phyloP scores from a whole-genome alignment of 2,888 invertebrate genomes.

The Rapana venosa region DNA sequence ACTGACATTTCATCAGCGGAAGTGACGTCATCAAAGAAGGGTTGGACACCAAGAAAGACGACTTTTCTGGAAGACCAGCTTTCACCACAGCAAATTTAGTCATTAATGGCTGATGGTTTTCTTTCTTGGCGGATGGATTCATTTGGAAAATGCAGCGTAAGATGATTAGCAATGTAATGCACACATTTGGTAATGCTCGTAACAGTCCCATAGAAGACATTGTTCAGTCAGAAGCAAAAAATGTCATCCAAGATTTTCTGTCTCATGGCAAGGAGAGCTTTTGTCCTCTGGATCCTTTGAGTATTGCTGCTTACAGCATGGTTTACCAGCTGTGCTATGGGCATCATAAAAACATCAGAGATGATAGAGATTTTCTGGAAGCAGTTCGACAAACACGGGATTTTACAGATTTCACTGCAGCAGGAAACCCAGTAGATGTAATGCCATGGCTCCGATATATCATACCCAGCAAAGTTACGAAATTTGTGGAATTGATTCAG shows the following conservation, averaged over 20 bases:
- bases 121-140: slow-evolving; percentile 43
- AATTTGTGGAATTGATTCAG: slow-evolving; percentile 34
- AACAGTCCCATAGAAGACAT: slow-evolving; percentile 47
- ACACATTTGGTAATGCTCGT: slow-evolving; percentile 47
- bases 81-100: slow-evolving; percentile 47
- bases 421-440: slow-evolving; percentile 57
- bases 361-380: slow-evolving; percentile 41
- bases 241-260: slow-evolving; percentile 34
- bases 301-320: slow-evolving; percentile 44
- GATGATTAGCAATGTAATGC: slow-evolving; percentile 52
- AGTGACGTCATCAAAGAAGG: slow-evolving; percentile 47
- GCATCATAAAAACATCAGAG: slow-evolving; percentile 39
- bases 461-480: slow-evolving; percentile 45
- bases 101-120: slow-evolving; percentile 37
- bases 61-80: slow-evolving; percentile 52
- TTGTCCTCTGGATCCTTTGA: slow-evolving; percentile 37
- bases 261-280: slow-evolving; percentile 20
- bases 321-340: slow-evolving; percentile 56
- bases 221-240: slow-evolving; percentile 42
- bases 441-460: slow-evolving; percentile 58
- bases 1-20: slow-evolving; percentile 38
- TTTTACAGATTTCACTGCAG: slow-evolving; percentile 47
- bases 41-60: slow-evolving; percentile 43
- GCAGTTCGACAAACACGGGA: slow-evolving; percentile 14
- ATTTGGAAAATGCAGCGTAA: slow-evolving; percentile 55